phyloP scores from a whole-genome alignment of 1,140 invertebrate genomes.

The Drosophila asahinai region DNA sequence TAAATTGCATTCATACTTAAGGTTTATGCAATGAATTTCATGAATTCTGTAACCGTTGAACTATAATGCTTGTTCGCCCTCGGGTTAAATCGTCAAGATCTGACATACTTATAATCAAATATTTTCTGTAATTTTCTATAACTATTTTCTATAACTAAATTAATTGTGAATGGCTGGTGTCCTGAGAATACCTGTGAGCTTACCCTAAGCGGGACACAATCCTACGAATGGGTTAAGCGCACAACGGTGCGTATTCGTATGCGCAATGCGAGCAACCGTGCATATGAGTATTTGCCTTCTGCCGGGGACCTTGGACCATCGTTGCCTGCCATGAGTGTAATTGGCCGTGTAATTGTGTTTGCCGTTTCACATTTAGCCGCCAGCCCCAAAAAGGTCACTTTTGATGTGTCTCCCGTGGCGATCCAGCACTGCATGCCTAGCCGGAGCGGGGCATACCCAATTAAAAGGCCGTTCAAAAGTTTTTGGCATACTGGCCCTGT shows the following conservation, averaged over 20 bases:
- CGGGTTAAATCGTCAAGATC: background rate
- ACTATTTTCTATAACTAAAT: too few relatives aligned
- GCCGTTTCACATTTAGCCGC: slow-evolving; percentile 51
- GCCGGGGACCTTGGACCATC: slow-evolving; percentile 16
- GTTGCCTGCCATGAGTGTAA: slow-evolving; percentile 44
- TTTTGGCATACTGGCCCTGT: slow-evolving; percentile 21
- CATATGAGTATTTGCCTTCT: slow-evolving; percentile 37
- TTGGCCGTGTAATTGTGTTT: slow-evolving; percentile 69
- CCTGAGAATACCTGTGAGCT: too few relatives aligned
- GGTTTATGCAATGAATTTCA: background rate
- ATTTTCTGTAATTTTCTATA: too few relatives aligned
- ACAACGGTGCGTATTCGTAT: slow-evolving; percentile 2
- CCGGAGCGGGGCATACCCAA: slow-evolving; percentile 28
- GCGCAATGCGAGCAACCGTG: slow-evolving; percentile 31
- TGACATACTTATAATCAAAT: too few relatives aligned
- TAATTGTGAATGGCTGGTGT: too few relatives aligned
- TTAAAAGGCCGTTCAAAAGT: slow-evolving; percentile 59
- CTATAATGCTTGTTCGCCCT: too few relatives aligned
- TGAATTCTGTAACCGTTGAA: background rate
- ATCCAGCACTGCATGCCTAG: slow-evolving; percentile 40
- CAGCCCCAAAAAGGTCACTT: slow-evolving; percentile 56
- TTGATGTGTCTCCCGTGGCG: slow-evolving; percentile 30
- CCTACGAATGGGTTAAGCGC: background rate
- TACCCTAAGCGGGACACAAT: too few relatives aligned
- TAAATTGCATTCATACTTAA: slow-evolving; percentile 13